Evolutionary conservation across 2,113 vertebrate species (phyloP).

Genomic region (Myocastor coypus): DNA sequence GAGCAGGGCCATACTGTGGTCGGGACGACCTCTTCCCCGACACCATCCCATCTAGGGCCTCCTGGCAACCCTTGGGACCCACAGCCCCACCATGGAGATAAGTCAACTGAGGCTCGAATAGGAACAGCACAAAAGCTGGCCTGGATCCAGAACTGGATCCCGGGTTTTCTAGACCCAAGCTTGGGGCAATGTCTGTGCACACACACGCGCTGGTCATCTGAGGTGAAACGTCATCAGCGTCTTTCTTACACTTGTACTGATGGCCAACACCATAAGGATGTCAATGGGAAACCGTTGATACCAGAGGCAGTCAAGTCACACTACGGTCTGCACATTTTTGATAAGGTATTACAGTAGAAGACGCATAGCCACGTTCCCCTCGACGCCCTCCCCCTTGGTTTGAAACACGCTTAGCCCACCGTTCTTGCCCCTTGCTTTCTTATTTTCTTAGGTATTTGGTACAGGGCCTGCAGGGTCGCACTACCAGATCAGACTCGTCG

Average conservation of each 20-base stretch:
- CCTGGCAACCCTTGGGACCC: neutral
- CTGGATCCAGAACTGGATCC: neutral
- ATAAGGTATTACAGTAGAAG: neutral
- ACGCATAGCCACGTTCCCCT: neutral
- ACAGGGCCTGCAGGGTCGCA: too few species aligned
- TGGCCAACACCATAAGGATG: neutral
- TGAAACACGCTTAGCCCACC: neutral
- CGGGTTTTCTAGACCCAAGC: conserved; percentile 15
- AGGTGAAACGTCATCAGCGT: neutral
- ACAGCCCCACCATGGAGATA: neutral
- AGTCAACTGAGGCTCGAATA: neutral
- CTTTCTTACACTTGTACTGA: neutral
- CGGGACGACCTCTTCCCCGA: neutral
- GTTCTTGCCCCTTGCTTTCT: neutral
- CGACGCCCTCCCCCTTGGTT: neutral
- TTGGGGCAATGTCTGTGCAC: neutral
- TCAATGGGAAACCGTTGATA: neutral
- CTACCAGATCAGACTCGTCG: too few species aligned
- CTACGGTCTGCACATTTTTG: neutral
- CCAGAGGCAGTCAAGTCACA: neutral
- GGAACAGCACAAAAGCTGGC: neutral
- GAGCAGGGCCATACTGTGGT: accelerated
- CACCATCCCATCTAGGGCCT: neutral
- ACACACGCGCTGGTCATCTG: neutral
- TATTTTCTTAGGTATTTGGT: too few species aligned